Percentiles rank a stretch among this genome's conserved stretches.
phyloP scores from a whole-genome alignment of 2,113 vertebrate species.

The Aegotheles bennettii region DNA sequence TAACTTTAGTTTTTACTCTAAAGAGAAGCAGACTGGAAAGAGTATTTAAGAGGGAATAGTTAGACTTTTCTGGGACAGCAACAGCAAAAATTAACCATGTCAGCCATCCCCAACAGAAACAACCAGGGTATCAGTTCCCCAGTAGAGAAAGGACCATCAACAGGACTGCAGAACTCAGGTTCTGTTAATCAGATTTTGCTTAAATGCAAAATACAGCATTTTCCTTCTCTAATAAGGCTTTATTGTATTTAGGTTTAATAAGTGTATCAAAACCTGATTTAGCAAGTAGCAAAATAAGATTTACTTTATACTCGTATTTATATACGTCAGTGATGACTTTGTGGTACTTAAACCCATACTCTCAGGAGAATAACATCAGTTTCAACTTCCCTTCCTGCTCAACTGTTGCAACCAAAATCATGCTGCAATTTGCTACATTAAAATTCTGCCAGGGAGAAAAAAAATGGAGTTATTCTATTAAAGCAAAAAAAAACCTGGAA shows the following conservation, averaged over 20 bases:
- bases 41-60: not conserved
- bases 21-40: not conserved
- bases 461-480: not conserved
- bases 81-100: not conserved
- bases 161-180: not conserved
- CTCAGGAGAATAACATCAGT: slow-evolving; percentile 23
- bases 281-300: not conserved
- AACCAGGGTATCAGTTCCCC: not conserved
- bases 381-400: slow-evolving; percentile 41
- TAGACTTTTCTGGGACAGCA: not conserved
- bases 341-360: slow-evolving; percentile 18
- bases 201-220: not conserved
- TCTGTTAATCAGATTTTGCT: not conserved
- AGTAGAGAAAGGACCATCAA: not conserved
- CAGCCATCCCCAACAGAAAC: not conserved
- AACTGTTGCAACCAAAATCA: slow-evolving; percentile 27
- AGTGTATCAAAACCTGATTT: not conserved
- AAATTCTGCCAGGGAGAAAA: not conserved
- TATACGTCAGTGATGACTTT: not conserved
- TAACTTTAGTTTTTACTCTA: not conserved
- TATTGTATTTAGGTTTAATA: not conserved
- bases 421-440: not conserved
- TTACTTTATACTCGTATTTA: not conserved
- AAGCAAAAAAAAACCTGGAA: not conserved
- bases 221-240: not conserved